A percentile compares a stretch with the other conserved stretches of the same genome.
Conservation (phyloP, 2,888 invertebrate genomes). For the Ditula angustiorana region DNA sequence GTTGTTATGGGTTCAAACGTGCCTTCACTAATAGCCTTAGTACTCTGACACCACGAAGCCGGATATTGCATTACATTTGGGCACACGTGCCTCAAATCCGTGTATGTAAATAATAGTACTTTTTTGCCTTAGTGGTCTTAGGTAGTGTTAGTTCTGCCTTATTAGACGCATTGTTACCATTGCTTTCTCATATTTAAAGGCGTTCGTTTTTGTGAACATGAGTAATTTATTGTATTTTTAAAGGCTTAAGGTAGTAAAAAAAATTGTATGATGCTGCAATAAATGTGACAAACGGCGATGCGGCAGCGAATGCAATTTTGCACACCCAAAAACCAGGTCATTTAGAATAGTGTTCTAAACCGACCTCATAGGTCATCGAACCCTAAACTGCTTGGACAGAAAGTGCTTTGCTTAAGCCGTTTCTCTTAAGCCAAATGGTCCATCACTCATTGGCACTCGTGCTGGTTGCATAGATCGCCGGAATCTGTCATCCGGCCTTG, state of each 20-base stretch:
- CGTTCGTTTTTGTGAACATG: not conserved
- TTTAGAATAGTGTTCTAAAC: too few relatives aligned
- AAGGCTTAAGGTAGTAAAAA: not conserved
- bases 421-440: not conserved
- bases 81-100: constrained; percentile 26
- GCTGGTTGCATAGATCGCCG: not conserved
- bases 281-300: too few relatives aligned
- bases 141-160: too few relatives aligned
- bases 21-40: constrained; percentile 17
- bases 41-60: constrained; percentile 24
- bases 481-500: constrained; percentile 45
- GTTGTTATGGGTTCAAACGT: not conserved
- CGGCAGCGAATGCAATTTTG: too few relatives aligned
- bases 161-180: not conserved
- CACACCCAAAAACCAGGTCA: too few relatives aligned
- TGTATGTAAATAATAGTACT: too few relatives aligned
- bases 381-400: too few relatives aligned
- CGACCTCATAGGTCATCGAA: too few relatives aligned
- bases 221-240: not conserved
- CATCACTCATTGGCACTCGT: not conserved
- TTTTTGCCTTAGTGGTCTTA: too few relatives aligned
- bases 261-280: too few relatives aligned
- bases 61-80: constrained; percentile 16
- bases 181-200: not conserved
- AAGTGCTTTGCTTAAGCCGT: too few relatives aligned